A percentile compares a stretch with the other conserved stretches of the same genome.
Evolutionary conservation across 2,113 vertebrate genomes (phyloP).

Genomic region (Salvelinus alpinus): DNA sequence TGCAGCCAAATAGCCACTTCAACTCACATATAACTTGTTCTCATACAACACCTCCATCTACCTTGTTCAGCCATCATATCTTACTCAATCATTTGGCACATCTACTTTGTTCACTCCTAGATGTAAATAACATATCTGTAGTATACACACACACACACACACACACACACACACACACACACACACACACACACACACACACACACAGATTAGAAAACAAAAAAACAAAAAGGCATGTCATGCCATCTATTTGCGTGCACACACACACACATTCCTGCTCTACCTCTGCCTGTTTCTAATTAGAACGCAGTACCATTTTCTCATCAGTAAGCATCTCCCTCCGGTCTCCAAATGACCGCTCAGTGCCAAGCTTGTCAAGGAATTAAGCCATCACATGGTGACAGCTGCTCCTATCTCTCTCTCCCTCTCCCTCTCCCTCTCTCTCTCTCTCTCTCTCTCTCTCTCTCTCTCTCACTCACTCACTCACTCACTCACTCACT

Average conservation of each 20-base stretch:
- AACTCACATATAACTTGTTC: neutral
- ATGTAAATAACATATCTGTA: too few relatives aligned
- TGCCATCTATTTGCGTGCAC: neutral
- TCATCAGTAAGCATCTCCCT: conserved; percentile 63
- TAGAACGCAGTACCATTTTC: conserved; percentile 66
- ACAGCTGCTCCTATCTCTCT: neutral
- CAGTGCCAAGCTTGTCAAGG: conserved; percentile 67
- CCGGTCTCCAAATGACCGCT: conserved; percentile 62
- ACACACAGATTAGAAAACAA: neutral
- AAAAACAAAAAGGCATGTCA: too few relatives aligned
- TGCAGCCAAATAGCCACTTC: conserved; percentile 1
- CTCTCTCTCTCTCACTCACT: neutral
- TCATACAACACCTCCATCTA: conserved; percentile 1
- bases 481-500: conserved; percentile 29
- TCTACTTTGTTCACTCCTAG: neutral
- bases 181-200: conserved; percentile 4
- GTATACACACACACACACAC: neutral
- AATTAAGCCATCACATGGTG: conserved; percentile 55
- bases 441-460: neutral
- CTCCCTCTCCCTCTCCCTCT: neutral
- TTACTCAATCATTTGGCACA: neutral
- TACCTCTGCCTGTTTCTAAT: conserved; percentile 52
- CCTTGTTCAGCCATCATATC: neutral
- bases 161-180: neutral
- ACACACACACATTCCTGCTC: conserved; percentile 18